These are phyloP conservation scores for Rhadina sibilatrix DNA, from an alignment of 2,113 vertebrate genomes.

Conservation along the genomic window DNA sequence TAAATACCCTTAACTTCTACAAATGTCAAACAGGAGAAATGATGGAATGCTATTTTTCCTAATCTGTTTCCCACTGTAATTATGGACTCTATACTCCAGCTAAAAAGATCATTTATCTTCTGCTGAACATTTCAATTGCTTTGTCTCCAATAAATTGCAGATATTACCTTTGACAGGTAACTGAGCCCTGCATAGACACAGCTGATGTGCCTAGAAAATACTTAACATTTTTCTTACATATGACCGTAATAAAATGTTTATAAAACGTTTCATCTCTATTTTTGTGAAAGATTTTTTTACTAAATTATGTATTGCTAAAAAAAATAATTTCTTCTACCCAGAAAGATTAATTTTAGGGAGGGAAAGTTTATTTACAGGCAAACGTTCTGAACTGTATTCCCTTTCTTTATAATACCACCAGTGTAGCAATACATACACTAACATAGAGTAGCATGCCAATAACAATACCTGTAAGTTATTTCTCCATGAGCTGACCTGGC, in stretches of 20 bases:
- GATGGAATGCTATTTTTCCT: constrained; percentile 30
- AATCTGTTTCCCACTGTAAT: constrained; percentile 28
- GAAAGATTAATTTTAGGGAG: neutral
- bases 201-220: neutral
- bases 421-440: no score
- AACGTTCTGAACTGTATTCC: neutral
- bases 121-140: constrained; percentile 14
- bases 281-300: neutral
- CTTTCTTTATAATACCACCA: neutral
- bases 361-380: neutral
- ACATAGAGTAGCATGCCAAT: no score
- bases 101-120: constrained; percentile 40
- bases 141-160: constrained; percentile 40
- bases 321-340: neutral
- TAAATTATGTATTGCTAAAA: neutral
- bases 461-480: no score
- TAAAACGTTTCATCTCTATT: neutral
- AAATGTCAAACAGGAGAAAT: neutral
- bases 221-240: neutral
- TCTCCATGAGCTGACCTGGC: neutral
- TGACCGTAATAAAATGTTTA: neutral
- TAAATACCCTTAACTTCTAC: neutral
- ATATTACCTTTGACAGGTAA: neutral
- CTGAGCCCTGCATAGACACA: neutral
- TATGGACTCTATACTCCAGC: neutral